These are phyloP conservation scores for Tychaedon coryphoeus DNA, from an alignment of 2,113 vertebrate genomes.

Conservation along the genomic window DNA sequence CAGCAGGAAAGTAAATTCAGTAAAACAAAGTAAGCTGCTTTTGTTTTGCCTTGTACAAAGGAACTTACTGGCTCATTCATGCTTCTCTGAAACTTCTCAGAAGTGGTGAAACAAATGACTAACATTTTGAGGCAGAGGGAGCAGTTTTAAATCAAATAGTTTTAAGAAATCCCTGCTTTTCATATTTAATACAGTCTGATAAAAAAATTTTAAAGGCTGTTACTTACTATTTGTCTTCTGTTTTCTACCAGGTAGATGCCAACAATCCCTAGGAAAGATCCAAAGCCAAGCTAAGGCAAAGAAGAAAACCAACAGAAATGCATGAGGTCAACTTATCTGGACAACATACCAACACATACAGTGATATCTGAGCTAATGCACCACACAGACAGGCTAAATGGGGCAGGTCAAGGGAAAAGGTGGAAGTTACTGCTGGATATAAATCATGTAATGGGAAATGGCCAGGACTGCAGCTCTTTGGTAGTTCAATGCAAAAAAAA, in stretches of 20 bases:
- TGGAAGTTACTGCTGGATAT: background rate
- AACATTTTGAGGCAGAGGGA: background rate
- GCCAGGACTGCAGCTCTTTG: background rate
- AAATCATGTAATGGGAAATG: background rate
- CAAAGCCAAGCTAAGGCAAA: slow-evolving; percentile 88
- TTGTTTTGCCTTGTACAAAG: background rate
- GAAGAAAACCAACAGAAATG: slow-evolving; percentile 46
- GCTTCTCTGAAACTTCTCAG: background rate
- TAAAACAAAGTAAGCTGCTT: background rate
- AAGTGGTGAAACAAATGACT: background rate
- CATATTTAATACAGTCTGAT: background rate
- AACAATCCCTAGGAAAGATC: slow-evolving; percentile 89
- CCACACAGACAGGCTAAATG: background rate
- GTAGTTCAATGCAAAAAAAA: background rate
- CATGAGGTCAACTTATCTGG: background rate
- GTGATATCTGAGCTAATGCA: background rate
- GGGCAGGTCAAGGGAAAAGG: background rate
- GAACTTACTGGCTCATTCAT: background rate
- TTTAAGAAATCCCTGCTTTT: background rate
- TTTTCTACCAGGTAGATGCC: slow-evolving; percentile 92
- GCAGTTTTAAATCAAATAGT: background rate
- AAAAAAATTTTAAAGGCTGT: background rate
- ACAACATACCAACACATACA: background rate
- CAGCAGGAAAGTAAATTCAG: background rate
- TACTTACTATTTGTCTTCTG: slow-evolving; percentile 91